Conservation (phyloP, 2,113 vertebrate species). For the Propithecus coquereli region DNA sequence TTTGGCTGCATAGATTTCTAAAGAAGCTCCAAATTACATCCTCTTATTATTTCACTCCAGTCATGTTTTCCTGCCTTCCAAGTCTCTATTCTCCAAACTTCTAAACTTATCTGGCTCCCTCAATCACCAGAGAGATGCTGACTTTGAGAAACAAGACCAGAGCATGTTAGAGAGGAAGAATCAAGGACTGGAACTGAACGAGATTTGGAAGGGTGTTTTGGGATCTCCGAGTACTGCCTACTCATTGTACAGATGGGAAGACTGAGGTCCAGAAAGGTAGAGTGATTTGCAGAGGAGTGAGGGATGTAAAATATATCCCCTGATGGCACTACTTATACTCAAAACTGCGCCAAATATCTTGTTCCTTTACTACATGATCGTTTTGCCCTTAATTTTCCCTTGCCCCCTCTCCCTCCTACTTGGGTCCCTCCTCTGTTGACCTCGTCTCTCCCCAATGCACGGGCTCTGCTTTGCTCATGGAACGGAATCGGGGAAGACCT, state of each 20-base stretch:
- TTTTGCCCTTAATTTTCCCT: neutral
- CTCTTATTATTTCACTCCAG: neutral
- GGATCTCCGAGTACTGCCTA: neutral
- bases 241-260: neutral
- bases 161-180: neutral
- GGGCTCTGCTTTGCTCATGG: neutral
- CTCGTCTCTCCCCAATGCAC: neutral
- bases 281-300: neutral
- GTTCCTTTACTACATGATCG: neutral
- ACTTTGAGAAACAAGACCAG: neutral
- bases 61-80: neutral
- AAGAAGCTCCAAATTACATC: neutral
- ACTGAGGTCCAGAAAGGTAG: neutral
- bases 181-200: neutral
- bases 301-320: neutral
- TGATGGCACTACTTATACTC: neutral
- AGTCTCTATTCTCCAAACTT: neutral
- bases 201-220: neutral
- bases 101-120: fast-evolving
- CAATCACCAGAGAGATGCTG: neutral
- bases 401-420: neutral
- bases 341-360: neutral
- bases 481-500: neutral
- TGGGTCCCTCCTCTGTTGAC: fast-evolving
- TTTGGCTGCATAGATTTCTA: neutral